A percentile compares a stretch with the other conserved stretches of the same genome.
phyloP scores from a whole-genome alignment of 2,888 invertebrate species.

The Ennomos erosarius region DNA sequence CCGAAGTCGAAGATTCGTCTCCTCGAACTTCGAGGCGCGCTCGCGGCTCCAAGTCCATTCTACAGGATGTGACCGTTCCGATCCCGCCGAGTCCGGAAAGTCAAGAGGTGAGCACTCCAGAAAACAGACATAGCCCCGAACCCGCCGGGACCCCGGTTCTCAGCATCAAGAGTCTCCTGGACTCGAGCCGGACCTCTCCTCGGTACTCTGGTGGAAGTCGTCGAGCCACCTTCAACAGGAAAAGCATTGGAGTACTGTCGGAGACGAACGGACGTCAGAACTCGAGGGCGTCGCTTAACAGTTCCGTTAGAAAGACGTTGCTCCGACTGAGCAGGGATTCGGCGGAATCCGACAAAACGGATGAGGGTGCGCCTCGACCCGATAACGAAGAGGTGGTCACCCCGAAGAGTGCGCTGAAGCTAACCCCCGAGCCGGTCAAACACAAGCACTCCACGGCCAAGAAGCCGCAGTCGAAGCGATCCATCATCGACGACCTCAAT shows the following conservation, averaged over 20 bases:
- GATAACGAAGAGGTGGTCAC: slow-evolving; percentile 61
- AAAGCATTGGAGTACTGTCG: slow-evolving; percentile 55
- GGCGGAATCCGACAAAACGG: slow-evolving; percentile 45
- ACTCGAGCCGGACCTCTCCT: slow-evolving; percentile 56
- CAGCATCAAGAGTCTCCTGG: slow-evolving; percentile 65
- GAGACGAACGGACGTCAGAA: slow-evolving; percentile 41
- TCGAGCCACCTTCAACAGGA: slow-evolving; percentile 45
- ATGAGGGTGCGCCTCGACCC: slow-evolving; percentile 37
- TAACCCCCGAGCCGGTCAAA: slow-evolving; percentile 70
- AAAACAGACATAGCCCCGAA: slow-evolving; percentile 57
- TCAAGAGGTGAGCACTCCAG: slow-evolving; percentile 62
- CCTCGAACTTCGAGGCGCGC: slow-evolving; percentile 53
- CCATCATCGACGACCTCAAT: slow-evolving; percentile 74
- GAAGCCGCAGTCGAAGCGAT: slow-evolving; percentile 76
- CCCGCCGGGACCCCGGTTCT: slow-evolving; percentile 68
- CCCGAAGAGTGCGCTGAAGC: slow-evolving; percentile 67
- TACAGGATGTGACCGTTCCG: slow-evolving; percentile 13
- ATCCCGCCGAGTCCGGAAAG: slow-evolving; percentile 22
- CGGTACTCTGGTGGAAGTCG: slow-evolving; percentile 36
- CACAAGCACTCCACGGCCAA: slow-evolving; percentile 79
- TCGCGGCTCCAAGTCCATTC: slow-evolving; percentile 34
- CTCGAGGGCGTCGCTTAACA: slow-evolving; percentile 52
- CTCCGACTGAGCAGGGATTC: slow-evolving; percentile 49
- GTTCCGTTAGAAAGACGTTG: slow-evolving; percentile 42
- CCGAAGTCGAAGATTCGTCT: slow-evolving; percentile 52